Conservation (phyloP, 2,113 vertebrate species). For the Scalopus aquaticus region DNA sequence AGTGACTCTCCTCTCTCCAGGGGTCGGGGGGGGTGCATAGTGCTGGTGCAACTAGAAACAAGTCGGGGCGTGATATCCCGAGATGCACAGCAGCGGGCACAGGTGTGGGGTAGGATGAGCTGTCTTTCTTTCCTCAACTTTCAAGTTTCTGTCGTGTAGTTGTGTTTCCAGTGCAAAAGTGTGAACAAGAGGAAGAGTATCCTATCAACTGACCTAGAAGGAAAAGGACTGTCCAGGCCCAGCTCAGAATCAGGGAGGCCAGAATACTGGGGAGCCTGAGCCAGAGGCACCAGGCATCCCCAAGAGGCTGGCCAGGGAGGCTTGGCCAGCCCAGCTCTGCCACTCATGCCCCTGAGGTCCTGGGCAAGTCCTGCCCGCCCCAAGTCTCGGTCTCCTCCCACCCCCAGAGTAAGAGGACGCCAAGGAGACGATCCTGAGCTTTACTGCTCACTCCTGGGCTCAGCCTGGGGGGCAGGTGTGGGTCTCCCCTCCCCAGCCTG, state of each 20-base stretch:
- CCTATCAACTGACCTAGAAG: neutral
- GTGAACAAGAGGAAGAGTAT: neutral
- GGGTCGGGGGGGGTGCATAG: neutral
- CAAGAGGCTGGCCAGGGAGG: neutral
- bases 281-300: too few relatives aligned
- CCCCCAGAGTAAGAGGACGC: neutral
- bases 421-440: neutral
- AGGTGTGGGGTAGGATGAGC: too few relatives aligned
- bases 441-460: neutral
- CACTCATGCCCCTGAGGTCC: accelerated
- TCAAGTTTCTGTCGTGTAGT: neutral
- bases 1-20: too few relatives aligned
- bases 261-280: too few relatives aligned
- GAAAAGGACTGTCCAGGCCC: too few relatives aligned
- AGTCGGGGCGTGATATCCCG: accelerated
- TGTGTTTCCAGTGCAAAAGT: neutral
- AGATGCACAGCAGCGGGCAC: accelerated
- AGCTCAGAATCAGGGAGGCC: neutral
- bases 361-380: neutral
- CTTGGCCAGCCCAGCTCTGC: neutral
- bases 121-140: neutral
- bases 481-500: neutral
- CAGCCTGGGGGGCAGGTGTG: accelerated
- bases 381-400: neutral
- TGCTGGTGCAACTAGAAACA: neutral